phyloP scores from a whole-genome alignment of 2,888 invertebrate genomes.

The Bhutanitis thaidina region DNA sequence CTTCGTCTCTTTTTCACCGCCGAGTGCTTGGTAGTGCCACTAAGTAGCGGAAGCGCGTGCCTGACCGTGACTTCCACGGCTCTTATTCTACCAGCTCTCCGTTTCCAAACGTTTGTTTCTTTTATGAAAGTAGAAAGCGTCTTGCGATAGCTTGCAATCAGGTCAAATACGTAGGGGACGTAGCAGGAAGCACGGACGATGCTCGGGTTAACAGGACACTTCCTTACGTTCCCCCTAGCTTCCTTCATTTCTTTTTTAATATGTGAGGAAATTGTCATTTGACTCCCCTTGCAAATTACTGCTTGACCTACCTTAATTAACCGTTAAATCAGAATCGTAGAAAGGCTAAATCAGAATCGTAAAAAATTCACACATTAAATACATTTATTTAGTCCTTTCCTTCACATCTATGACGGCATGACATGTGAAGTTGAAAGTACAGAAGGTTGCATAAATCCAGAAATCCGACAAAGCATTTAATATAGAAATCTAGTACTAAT shows the following conservation, averaged over 20 bases:
- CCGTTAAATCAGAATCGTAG: conserved; percentile 18
- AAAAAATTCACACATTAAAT: too few relatives aligned
- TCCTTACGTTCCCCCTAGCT: conserved; percentile 55
- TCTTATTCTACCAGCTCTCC: too few relatives aligned
- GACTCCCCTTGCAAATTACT: conserved; percentile 31
- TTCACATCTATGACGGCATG: too few relatives aligned
- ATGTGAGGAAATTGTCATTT: conserved; percentile 12
- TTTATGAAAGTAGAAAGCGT: conserved; percentile 8
- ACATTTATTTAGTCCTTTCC: too few relatives aligned
- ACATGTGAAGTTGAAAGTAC: too few relatives aligned
- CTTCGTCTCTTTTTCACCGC: too few relatives aligned
- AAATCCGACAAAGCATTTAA: too few relatives aligned
- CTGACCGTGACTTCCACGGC: too few relatives aligned
- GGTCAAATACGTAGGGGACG: conserved; percentile 41
- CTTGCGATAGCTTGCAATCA: conserved; percentile 7
- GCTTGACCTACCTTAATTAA: conserved; percentile 33
- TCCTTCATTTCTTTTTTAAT: conserved; percentile 18
- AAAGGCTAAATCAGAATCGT: background rate
- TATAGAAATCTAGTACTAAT: too few relatives aligned
- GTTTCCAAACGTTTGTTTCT: background rate
- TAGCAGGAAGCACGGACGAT: conserved; percentile 65
- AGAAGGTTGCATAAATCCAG: too few relatives aligned
- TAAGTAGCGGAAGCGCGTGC: too few relatives aligned
- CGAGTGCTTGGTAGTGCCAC: too few relatives aligned
- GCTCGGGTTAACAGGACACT: conserved; percentile 70